Base-by-base conservation (phyloP, 1,140 invertebrate genomes). In the Diplogasteroides magnus region DNA sequence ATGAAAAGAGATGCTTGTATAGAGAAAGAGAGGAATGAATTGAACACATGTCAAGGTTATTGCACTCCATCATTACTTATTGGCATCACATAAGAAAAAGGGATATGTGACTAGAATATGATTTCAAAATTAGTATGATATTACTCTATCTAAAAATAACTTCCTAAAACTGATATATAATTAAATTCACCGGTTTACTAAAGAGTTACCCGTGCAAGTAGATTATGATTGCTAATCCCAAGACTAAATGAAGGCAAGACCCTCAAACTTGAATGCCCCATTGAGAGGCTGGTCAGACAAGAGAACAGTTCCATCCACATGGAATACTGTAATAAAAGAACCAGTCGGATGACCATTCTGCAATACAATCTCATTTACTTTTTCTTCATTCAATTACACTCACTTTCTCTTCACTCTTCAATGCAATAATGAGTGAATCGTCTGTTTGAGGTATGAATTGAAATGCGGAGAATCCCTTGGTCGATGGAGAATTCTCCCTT, bases 401-500 rank as follows among this genome's bases (percentile, higher is more conserved):
- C 37, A 48, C 87, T 70, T 90, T 88, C 86, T 98, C 96, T 84
- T 95, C 93, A 0, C 92, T 93, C 83, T 96, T 94, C 32, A 98
- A 84, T 1, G 95, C 95, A 31, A 98, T 87, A 60, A 98, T 92
- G 0, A 93, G 86, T 65, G 88, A 85, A 83, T 98, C 94, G 60
- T 90, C 86, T 1, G 92, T 91, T 48, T 88, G 89, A 27, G 96
- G 96, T 71, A 98, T 87, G 83, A 98, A 98, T 85, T 98, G 97
- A 83, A 98, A 97, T 76, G 91, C 94, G 2, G 94, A 97, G 85
- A 93, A 98, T 2, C 96, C 96, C 83, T 91, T 90, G 6, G 37
- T 48, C 0, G 91, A 90, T 23, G 88, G 84, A 69, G 88, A 88
- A 62, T 90, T 90, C 60, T 89, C 74, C 81, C 63, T 65, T 60